Evolutionary conservation across 2,113 vertebrate genomes (phyloP).

Genomic region (Daboia siamensis): DNA sequence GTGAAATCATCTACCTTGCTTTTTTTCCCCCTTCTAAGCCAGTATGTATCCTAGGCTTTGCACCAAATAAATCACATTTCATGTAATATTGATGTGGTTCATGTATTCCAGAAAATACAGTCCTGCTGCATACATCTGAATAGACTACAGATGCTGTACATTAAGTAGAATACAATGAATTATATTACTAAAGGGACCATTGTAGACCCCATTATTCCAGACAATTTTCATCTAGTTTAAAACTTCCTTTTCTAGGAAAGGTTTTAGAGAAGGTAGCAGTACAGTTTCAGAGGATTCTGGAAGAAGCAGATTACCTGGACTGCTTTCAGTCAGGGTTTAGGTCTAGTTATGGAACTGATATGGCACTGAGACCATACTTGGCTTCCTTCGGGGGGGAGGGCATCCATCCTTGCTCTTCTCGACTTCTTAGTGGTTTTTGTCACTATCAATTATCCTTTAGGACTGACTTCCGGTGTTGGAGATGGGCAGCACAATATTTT

Average conservation of each 20-base stretch:
- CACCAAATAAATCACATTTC: slow-evolving; percentile 22
- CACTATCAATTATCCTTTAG: background rate
- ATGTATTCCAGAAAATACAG: background rate
- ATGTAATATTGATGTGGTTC: fast-evolving
- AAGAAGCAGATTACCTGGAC: background rate
- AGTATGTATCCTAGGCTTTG: slow-evolving; percentile 30
- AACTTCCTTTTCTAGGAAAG: background rate
- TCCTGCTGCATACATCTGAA: background rate
- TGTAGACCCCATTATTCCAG: background rate
- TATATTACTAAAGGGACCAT: background rate
- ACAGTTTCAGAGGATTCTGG: background rate
- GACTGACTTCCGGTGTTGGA: background rate
- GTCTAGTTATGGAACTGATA: background rate
- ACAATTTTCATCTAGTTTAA: background rate
- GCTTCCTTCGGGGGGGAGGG: background rate
- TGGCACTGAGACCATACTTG: background rate
- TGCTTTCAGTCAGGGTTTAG: background rate
- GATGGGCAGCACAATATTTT: background rate
- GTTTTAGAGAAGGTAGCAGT: background rate
- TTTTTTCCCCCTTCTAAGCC: slow-evolving; percentile 32
- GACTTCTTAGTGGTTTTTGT: background rate
- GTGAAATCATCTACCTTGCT: slow-evolving; percentile 7
- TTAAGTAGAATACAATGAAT: background rate
- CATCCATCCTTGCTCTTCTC: background rate
- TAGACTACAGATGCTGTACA: background rate